These are phyloP conservation scores for Liposcelis brunnea DNA, from an alignment of 2,888 invertebrate species.

Conservation along the genomic window DNA sequence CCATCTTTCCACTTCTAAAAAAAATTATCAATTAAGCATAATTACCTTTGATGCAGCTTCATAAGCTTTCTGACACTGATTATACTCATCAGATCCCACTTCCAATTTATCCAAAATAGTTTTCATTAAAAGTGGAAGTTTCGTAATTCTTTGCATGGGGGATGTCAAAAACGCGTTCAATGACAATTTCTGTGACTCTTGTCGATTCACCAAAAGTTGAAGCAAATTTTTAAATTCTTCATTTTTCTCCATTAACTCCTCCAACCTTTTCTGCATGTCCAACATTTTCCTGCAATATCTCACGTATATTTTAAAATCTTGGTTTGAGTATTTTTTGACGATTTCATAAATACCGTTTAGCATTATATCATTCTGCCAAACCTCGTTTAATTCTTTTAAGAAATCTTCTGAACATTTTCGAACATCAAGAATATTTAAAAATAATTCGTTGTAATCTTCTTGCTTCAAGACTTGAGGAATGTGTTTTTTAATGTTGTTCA, in stretches of 20 bases:
- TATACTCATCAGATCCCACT: conserved; percentile 1
- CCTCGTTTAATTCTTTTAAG: neutral
- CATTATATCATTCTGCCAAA: conserved; percentile 4
- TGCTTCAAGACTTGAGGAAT: conserved; percentile 1
- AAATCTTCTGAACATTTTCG: conserved; percentile 2
- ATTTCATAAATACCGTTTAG: neutral
- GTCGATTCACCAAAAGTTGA: neutral
- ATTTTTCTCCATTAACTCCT: neutral
- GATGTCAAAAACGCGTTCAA: conserved; percentile 3
- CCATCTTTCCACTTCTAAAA: no score
- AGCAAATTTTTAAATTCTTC: neutral
- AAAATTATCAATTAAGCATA: no score
- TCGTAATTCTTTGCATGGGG: conserved; percentile 5
- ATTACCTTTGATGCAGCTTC: conserved; percentile 7
- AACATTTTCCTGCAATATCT: conserved; percentile 1
- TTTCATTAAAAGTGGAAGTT: conserved; percentile 1
- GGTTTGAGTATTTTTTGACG: neutral
- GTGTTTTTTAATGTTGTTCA: conserved; percentile 4
- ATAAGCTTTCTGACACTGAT: neutral
- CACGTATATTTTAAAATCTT: neutral
- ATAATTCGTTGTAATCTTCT: conserved; percentile 3
- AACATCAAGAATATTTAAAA: neutral
- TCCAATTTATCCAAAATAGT: conserved; percentile 6
- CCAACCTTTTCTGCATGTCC: neutral
- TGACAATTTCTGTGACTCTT: neutral